phyloP scores from a whole-genome alignment of 2,888 invertebrate species.

The Himalopsyche anomala region DNA sequence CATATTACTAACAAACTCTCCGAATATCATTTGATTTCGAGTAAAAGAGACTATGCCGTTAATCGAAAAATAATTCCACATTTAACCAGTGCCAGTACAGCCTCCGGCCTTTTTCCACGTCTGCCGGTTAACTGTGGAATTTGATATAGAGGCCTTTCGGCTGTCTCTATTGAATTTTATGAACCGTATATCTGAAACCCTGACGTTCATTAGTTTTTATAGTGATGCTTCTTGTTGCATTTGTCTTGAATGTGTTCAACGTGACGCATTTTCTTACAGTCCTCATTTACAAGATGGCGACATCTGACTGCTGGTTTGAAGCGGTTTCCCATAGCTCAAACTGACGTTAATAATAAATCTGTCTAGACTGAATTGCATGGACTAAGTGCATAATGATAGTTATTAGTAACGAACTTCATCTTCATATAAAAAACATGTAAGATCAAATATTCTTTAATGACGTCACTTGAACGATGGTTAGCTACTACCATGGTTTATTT shows the following conservation, averaged over 20 bases:
- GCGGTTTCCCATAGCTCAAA: not conserved
- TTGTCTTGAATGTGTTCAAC: not conserved
- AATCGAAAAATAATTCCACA: too few relatives aligned
- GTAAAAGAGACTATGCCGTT: too few relatives aligned
- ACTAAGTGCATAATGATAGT: not conserved
- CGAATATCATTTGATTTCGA: not conserved
- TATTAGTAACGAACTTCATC: not conserved
- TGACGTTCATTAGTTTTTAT: too few relatives aligned
- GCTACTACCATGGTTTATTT: slow-evolving; percentile 4
- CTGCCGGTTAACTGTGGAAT: not conserved
- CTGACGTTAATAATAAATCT: not conserved
- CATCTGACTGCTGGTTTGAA: slow-evolving; percentile 56
- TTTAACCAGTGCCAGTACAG: not conserved
- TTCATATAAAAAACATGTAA: not conserved
- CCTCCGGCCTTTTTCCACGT: slow-evolving; percentile 19
- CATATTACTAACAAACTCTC: not conserved
- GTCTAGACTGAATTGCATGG: not conserved
- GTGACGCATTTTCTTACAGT: slow-evolving; percentile 57
- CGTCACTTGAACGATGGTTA: not conserved
- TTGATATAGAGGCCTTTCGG: not conserved
- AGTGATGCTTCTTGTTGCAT: not conserved
- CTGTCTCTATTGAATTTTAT: not conserved
- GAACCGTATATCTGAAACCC: too few relatives aligned
- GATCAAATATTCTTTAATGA: not conserved
- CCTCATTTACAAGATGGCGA: slow-evolving; percentile 63